Evolutionary conservation across 2,888 invertebrate genomes (phyloP).

Genomic region (Adelognathus sp.): DNA sequence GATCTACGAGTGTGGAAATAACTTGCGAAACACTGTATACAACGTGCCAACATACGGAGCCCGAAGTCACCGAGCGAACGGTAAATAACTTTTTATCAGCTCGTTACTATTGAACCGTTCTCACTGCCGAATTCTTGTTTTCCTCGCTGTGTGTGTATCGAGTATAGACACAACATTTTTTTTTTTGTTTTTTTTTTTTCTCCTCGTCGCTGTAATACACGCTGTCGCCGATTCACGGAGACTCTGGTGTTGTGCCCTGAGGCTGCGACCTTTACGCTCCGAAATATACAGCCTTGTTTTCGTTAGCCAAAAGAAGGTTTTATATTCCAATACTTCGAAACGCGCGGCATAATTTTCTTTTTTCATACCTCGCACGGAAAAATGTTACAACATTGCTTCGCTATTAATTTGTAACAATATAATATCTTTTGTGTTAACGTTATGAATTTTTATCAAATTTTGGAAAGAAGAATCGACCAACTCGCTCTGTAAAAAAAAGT

Average conservation of each 20-base stretch:
- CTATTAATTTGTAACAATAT: no score
- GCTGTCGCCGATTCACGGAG: neutral
- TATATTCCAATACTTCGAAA: neutral
- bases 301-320: neutral
- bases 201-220: no score
- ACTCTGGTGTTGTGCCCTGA: neutral
- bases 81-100: neutral
- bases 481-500: no score
- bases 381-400: no score
- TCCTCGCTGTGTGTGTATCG: neutral
- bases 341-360: no score
- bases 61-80: neutral
- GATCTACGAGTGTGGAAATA: conserved; percentile 27
- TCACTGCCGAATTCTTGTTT: no score
- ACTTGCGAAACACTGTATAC: conserved; percentile 35
- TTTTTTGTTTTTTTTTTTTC: no score
- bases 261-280: neutral
- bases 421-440: no score
- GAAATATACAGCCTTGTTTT: no score
- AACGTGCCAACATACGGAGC: conserved; percentile 9
- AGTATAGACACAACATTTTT: neutral
- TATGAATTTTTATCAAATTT: no score
- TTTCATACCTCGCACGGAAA: no score
- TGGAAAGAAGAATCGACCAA: no score
- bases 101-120: neutral